Base-by-base conservation (phyloP, 1,140 invertebrate species). In the Conus ventricosus region DNA sequence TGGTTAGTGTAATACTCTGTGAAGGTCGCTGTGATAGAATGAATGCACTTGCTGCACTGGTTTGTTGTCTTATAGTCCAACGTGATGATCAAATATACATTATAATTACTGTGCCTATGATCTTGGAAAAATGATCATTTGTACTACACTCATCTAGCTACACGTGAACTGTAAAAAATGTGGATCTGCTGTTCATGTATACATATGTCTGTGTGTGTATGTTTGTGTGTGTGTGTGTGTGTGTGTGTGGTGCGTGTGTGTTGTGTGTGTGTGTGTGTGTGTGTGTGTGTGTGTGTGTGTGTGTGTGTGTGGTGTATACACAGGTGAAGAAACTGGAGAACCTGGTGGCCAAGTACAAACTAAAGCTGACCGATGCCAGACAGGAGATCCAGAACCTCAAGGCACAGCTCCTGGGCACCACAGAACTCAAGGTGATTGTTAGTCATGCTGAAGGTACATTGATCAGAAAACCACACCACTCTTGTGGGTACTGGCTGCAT, bases 331-430 rank as follows among this genome's bases (percentile, higher is more conserved):
- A 95, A 88, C 80, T 95, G 51, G 93, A 94, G 84, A 94, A 93
- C 87, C 85, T 94, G 17, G 90, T 93, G 10, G 94, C 94, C 39
- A 94, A 94, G 87, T 95, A 94, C 91, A 94, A 95, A 88, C 82
- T 92, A 6, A 93, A 95, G 88, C 86, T 95, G 39, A 89, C 91
- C 53, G 93, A 94, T 84, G 90, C 93, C n/a, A 89, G 92, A 75
- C 91, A 92, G 15, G 94, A 95, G 83, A 92, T 93, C 60, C 92
- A 91, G 54, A 94, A 95, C 83, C 91, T 95, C 0, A 95, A 95
- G 87, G 94, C 94, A 81, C 92, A 94, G 85, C 89, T 95, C 11
- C 91, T 95, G 11, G 93, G 93, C 39, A 91, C 92, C n/a, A 93
- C 91, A 91, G 93, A 95, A 86, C 89, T 95, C 10, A 92, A 93